Conservation (phyloP, 92 coral and sea anemone species). For the Siderastrea siderea region DNA sequence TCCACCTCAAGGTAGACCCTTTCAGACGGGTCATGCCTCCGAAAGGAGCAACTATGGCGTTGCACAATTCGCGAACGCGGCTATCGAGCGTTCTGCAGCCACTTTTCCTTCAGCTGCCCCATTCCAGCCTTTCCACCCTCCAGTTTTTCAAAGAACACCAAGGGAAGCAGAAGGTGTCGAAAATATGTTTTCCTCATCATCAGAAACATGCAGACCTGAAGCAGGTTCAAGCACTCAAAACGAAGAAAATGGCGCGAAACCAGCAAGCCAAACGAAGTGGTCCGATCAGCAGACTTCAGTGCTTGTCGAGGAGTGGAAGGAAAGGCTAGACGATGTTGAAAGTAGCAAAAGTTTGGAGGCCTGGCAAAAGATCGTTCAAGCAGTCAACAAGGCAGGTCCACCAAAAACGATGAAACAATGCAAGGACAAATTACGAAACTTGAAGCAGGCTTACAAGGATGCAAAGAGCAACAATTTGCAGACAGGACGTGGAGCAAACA, state of each 20-base stretch:
- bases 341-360: slow-evolving; percentile 59
- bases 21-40: no score
- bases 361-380: slow-evolving; percentile 53
- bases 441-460: slow-evolving; percentile 22
- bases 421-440: slow-evolving; percentile 66
- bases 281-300: slow-evolving; percentile 58
- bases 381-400: slow-evolving; percentile 66
- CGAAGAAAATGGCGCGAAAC: slow-evolving; percentile 22
- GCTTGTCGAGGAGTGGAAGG: slow-evolving; percentile 75
- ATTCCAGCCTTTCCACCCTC: no score
- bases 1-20: no score
- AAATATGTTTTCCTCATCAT: no score
- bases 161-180: no score
- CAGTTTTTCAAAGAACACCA: no score
- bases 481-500: slow-evolving; percentile 56
- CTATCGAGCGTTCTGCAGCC: no score
- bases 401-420: slow-evolving; percentile 64
- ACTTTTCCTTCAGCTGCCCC: no score
- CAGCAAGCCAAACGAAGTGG: slow-evolving; percentile 34
- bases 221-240: no score
- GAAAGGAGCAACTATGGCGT: no score
- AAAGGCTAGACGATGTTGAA: slow-evolving; percentile 56
- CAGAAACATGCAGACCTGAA: no score
- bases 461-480: slow-evolving; percentile 40
- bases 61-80: no score